Base-by-base conservation (phyloP, 2,113 vertebrate species). In the Bos taurus region DNA sequence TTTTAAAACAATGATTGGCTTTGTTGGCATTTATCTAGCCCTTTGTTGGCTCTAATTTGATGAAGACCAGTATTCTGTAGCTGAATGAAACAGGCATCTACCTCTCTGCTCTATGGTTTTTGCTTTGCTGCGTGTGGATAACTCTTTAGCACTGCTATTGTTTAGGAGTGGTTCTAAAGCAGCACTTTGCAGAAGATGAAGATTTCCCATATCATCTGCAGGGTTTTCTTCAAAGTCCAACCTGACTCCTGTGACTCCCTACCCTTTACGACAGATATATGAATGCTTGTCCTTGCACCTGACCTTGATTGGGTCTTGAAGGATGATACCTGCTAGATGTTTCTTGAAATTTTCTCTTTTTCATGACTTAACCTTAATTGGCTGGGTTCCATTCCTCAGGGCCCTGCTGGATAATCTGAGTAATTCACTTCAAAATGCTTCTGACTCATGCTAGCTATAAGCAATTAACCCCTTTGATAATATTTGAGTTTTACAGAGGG, bases 1-100 rank as follows among this genome's bases (percentile, higher is more conserved):
- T 91, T 83, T 80, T 15, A 85, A 59, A 59, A 96, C 95, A 96
- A 87, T 90, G 81, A 54, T 90, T 92, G 92, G 71, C 60, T 95
- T 95, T 96, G 64, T 96, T 92, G 95, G 33, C 90, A 77, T 95
- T 92, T 81, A 33, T 97, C 96, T 88, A 33, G 48, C 64, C 83
- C 77, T 93, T 71, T 87, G 89, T 93, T 94, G 50, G 85, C 81
- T 91, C 91, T 86, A 19, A 40, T 50, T 89, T 77, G 92, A 57
- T 92, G 92, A 86, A 81, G 64, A 91, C 59, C 59, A 36, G 77
- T 85, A 54, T 93, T 97, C 93, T 96, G 43, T 64, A 50, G 71
- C 21, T 48, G 82, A 90, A 56, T 60, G 43, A 52, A 78, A 2
- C 88, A 67, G 43, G n/a, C 77, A 57, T 19, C 57, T 83, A 4